Conservation (phyloP, 2,113 vertebrate genomes). For the Calidris pugnax region DNA sequence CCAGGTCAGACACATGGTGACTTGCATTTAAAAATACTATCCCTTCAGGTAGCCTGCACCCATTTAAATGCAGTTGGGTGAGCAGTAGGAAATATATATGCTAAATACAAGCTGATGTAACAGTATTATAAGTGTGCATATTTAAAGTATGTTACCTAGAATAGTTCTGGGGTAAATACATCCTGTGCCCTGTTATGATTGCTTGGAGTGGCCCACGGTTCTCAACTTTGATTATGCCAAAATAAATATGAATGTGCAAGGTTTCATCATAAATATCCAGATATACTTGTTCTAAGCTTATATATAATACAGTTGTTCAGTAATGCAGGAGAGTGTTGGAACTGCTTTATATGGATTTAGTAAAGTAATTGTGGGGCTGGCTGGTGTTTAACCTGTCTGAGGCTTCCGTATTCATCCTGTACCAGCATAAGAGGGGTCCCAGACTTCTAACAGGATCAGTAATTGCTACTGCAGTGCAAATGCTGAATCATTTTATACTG, state of each 20-base stretch:
- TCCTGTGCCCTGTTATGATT: not conserved
- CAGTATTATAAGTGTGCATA: not conserved
- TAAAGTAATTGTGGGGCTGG: not conserved
- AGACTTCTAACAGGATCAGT: not conserved
- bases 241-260: rapidly evolving
- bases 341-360: not conserved
- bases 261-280: not conserved
- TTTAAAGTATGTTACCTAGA: not conserved
- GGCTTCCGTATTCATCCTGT: rapidly evolving
- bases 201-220: not conserved
- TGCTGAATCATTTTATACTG: not conserved
- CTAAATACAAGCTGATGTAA: not conserved
- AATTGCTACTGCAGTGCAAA: not conserved
- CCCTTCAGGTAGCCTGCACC: too few relatives aligned
- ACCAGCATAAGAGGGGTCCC: not conserved
- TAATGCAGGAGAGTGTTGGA: not conserved
- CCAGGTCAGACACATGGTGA: rapidly evolving
- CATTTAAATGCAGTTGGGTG: not conserved
- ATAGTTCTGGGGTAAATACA: not conserved
- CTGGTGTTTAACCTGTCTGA: not conserved
- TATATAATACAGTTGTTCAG: not conserved
- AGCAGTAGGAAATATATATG: not conserved
- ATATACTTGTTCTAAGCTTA: not conserved
- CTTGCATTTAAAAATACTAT: not conserved
- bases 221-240: not conserved